Base-by-base conservation (phyloP, 2,888 invertebrate genomes). In the Drosophila prostipennis region DNA sequence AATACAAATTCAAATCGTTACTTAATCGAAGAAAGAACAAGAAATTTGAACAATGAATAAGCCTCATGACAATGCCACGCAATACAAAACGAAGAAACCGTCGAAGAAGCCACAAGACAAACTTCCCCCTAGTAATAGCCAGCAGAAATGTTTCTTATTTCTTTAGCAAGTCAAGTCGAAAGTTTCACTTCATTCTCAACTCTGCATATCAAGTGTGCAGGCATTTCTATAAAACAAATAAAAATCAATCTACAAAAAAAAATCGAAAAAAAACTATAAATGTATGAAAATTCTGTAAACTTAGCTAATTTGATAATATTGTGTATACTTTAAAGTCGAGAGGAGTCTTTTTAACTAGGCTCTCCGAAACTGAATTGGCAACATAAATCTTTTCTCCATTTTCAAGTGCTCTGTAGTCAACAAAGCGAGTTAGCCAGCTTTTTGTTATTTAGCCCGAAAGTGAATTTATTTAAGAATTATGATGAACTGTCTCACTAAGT, bases 171-270 rank as follows among this genome's bases (percentile, higher is more conserved):
- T 63, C 72, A 74, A 74, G 72, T 72, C 60, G 40, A 73, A 73
- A 82, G 71, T 77, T 72, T 68, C 46, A 57, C 58, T 72, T 59
- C 68, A 77, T 63, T 80, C 76, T 80, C 73, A 71, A 75, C 73
- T 80, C 84, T 86, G 76, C 84, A 82, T 80, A 82, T 83, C 80
- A 71, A 52, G 56, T 74, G 79, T 67, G 70, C 74, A 69, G 64
- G 14, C 52, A 79, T 86, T 81, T 74, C 65, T 70, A 46, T 48
- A 55, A 49, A 60, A 55, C 29, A 52, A 57, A 36, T 32, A n/a
- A 57, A 63, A 56, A 48, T n/a, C n/a, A 40, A 54, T 51, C 26
- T 19, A 45, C 36, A 54, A 46, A 56, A 46, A 37, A 55, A 64
- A 82, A 61, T 55, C 51, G 63, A 49, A 72, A 65, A 78, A 59